These are phyloP conservation scores for Gisinianus flammeolus DNA, from an alignment of 2,888 invertebrate species.

Conservation along the genomic window DNA sequence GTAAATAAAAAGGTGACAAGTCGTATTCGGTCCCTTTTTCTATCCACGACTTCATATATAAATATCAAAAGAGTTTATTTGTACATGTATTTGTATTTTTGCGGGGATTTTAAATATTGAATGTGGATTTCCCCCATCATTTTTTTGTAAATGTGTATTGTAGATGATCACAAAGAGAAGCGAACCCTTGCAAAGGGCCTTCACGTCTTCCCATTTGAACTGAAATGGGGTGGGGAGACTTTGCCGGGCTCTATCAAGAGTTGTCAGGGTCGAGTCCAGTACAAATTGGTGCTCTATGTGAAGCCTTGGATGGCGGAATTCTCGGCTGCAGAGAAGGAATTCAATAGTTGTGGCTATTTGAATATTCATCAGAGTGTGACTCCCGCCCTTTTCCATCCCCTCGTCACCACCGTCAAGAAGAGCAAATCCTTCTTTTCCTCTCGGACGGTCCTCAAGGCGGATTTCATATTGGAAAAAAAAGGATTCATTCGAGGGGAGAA, in stretches of 20 bases:
- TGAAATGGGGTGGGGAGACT: not conserved
- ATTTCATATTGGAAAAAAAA: not conserved
- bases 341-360: not conserved
- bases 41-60: not conserved
- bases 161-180: not conserved
- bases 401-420: not conserved
- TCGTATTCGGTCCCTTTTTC: too few species aligned
- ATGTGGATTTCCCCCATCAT: too few species aligned
- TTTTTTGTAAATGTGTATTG: not conserved
- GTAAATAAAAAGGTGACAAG: too few species aligned
- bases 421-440: not conserved
- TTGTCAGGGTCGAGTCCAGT: not conserved
- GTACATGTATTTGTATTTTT: not conserved
- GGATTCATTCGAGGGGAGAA: not conserved
- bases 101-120: not conserved
- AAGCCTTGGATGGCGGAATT: conserved; percentile 5
- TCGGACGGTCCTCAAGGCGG: not conserved
- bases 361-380: not conserved
- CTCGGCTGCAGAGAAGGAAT: not conserved
- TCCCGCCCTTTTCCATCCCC: not conserved
- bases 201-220: not conserved
- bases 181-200: not conserved
- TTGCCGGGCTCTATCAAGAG: not conserved
- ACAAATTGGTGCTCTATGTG: not conserved
- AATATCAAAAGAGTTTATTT: not conserved